These are phyloP conservation scores for Pipistrellus pipistrellus DNA, from an alignment of 2,797 vertebrate genomes.

Conservation along the genomic window DNA sequence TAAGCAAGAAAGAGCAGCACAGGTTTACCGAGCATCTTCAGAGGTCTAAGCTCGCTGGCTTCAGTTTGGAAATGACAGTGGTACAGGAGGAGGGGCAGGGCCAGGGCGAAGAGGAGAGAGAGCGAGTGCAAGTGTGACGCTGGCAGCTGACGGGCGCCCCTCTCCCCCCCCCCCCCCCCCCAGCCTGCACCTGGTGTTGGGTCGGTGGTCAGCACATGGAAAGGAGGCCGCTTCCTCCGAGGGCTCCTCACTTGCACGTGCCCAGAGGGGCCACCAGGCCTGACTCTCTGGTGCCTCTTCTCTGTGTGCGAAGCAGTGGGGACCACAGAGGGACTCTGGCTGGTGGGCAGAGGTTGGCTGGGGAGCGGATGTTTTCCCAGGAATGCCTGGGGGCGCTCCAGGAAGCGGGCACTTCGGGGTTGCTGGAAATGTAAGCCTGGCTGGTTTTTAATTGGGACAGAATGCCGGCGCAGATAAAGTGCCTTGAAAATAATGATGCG, in stretches of 20 bases:
- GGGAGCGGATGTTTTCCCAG: neutral
- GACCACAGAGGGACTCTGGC: neutral
- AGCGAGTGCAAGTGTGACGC: neutral
- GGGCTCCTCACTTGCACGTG: neutral
- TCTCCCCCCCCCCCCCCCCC: neutral
- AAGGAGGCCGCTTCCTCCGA: neutral
- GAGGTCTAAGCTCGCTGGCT: neutral
- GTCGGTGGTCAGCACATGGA: neutral
- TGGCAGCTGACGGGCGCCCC: neutral
- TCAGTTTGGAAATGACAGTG: neutral
- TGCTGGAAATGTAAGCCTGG: conserved; percentile 15
- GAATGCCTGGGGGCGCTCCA: neutral
- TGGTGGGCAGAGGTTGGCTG: neutral
- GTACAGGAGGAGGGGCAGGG: neutral
- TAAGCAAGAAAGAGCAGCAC: no score
- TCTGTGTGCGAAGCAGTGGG: neutral
- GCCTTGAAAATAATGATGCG: conserved; percentile 51
- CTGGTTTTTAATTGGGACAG: conserved; percentile 66
- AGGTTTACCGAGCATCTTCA: neutral
- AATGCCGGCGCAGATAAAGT: conserved; percentile 51
- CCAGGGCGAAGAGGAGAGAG: conserved; percentile 75
- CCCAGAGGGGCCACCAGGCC: neutral
- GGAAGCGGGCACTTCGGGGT: neutral
- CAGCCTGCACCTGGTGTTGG: neutral
- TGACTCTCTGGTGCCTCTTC: neutral